A percentile compares a stretch with the other conserved stretches of the same genome.
These are phyloP conservation scores for Cydia pomonella DNA, from an alignment of 1,140 invertebrate genomes.

Conservation along the genomic window DNA sequence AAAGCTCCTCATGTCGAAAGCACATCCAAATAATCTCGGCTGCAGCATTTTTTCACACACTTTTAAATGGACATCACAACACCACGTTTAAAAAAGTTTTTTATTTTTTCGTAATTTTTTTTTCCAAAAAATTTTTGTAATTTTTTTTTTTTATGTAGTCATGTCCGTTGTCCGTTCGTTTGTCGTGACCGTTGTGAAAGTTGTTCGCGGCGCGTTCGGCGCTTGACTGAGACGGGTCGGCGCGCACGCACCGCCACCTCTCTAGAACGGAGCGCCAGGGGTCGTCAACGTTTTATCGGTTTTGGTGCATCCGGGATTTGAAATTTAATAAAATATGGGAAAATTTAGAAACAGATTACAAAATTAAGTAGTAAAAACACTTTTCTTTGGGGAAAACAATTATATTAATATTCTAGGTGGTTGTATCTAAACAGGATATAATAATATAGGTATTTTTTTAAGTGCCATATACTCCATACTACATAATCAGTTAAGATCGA, in stretches of 20 bases:
- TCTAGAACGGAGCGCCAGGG: constrained; percentile 36
- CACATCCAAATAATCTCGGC: constrained; percentile 67
- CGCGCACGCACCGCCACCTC: constrained; percentile 40
- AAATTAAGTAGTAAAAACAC: too few species aligned
- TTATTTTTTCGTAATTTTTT: not conserved
- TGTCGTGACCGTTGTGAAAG: constrained; percentile 34
- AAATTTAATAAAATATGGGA: not conserved
- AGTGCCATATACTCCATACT: too few species aligned
- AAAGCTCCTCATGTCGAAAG: constrained; percentile 44
- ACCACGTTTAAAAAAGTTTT: not conserved
- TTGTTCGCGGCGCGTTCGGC: constrained; percentile 41
- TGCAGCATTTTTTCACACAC: constrained; percentile 70
- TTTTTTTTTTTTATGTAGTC: constrained; percentile 15
- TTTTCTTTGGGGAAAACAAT: too few species aligned
- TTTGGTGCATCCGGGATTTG: constrained; percentile 7
- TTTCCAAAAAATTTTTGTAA: not conserved
- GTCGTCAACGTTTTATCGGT: constrained; percentile 35
- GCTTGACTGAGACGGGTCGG: constrained; percentile 45
- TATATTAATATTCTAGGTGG: too few species aligned
- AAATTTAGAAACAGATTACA: not conserved
- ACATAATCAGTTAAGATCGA: too few species aligned
- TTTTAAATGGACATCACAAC: constrained; percentile 46
- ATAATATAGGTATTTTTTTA: too few species aligned
- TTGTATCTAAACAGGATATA: too few species aligned
- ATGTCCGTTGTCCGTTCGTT: constrained; percentile 2